Evolutionary conservation across 2,113 vertebrate species (phyloP), one percentile per base, ranked within the genome.

Genomic region (Cavia porcellus): DNA sequence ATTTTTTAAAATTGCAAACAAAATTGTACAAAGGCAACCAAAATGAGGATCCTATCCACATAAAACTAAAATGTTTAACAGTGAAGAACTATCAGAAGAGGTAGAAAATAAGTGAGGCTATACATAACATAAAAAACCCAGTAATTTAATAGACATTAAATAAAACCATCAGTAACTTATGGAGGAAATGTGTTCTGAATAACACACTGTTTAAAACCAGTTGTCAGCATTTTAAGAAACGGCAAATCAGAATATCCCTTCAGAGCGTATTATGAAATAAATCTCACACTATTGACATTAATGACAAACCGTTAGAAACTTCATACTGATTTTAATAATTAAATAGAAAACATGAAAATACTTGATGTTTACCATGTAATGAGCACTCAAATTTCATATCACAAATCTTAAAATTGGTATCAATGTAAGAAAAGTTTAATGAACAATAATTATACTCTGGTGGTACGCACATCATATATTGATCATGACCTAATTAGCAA

Each of bases 211-310:
- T 79, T 55, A 85, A 72, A 24, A 61, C 5, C 84, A 61, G 28
- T 68, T 80, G 22, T 68, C 59, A 96, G 62, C 35, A 93, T 72
- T 93, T 61, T 70, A 70, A 86, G 85, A 80, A 64, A 57, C 50
- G 86, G 19, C 15, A 64, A 64, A 50, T 50, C 62, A 32, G 45
- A 70, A 50, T 94, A 47, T 86, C 15, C 3, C 17, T 75, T 77
- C 28, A 57, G 62, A 61, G 83, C 4, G 10, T 52, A 80, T 92
- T 88, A 80, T 38, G 25, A 6, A 52, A 72, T n/a, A 5, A 90
- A 92, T 90, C 66, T 3, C 20, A 45, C 12, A 59, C 38, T 75
- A 90, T 47, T n/a, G 75, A 57, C 15, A 1, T 30, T 59, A 30
- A 38, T 86, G 28, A 28, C 7, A 86, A 83, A 74, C n/a, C 5